phyloP scores from a whole-genome alignment of 1,140 invertebrate genomes.

The Heliconius melpomene region DNA sequence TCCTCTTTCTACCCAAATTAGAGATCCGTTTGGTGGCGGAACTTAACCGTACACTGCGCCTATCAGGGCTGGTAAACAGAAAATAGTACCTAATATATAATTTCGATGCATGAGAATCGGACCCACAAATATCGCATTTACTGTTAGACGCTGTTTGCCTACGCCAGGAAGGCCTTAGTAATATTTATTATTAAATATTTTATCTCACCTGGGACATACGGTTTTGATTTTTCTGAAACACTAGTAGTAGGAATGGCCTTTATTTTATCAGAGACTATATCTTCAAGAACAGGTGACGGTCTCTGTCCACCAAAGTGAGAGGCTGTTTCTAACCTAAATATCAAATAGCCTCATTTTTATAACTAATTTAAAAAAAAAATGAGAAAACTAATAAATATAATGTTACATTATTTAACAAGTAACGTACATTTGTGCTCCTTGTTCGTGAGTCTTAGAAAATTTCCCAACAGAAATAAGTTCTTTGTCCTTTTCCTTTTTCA shows the following conservation, averaged over 20 bases:
- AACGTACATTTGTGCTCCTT: conserved; percentile 56
- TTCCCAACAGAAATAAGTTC: conserved; percentile 55
- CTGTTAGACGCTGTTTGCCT: too few relatives aligned
- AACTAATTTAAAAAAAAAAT: not conserved
- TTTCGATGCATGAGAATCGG: too few relatives aligned
- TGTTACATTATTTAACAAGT: not conserved
- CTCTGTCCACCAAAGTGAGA: conserved; percentile 46
- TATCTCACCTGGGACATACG: conserved; percentile 27
- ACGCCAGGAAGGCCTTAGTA: too few relatives aligned
- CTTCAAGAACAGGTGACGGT: conserved; percentile 41
- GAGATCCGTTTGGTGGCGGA: not conserved
- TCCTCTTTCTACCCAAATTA: not conserved
- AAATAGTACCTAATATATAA: too few relatives aligned
- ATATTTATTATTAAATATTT: not conserved
- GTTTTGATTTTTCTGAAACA: conserved; percentile 43
- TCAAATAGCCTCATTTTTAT: not conserved
- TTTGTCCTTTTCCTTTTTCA: conserved; percentile 54
- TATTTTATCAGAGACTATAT: conserved; percentile 38
- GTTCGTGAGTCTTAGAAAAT: conserved; percentile 52
- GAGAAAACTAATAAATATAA: too few relatives aligned
- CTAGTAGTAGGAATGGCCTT: conserved; percentile 21
- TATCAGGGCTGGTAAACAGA: too few relatives aligned
- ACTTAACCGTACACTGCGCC: not conserved
- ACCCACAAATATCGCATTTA: too few relatives aligned
- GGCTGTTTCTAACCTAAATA: conserved; percentile 40